These are phyloP conservation scores for Euwallacea similis DNA, from an alignment of 1,140 invertebrate species.

Conservation along the genomic window DNA sequence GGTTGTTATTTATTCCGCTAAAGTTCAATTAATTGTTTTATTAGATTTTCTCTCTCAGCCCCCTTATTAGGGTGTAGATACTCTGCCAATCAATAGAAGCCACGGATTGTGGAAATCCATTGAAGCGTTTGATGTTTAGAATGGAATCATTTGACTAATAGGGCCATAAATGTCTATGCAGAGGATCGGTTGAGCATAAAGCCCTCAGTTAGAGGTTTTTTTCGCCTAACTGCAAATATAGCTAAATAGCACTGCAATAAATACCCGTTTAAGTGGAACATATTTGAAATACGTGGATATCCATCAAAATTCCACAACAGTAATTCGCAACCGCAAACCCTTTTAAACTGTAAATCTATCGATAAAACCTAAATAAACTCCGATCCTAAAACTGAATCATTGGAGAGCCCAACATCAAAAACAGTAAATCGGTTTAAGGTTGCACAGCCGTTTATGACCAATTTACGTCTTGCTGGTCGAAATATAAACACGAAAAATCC, in stretches of 20 bases:
- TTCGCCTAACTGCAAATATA: background rate
- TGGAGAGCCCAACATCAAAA: background rate
- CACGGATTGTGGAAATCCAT: background rate
- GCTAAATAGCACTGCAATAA: too few species aligned
- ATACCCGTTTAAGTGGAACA: too few species aligned
- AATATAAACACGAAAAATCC: background rate
- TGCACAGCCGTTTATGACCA: background rate
- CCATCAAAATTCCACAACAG: background rate
- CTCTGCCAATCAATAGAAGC: too few species aligned
- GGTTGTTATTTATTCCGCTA: too few species aligned
- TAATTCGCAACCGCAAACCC: background rate
- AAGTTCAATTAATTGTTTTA: too few species aligned
- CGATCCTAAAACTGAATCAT: background rate
- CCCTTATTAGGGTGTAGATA: too few species aligned
- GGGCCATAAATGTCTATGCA: background rate
- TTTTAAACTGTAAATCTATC: background rate
- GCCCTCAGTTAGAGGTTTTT: background rate
- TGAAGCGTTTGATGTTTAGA: constrained; percentile 1
- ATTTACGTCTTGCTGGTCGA: background rate
- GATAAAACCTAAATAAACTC: background rate
- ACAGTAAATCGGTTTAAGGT: constrained; percentile 1
- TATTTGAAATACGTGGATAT: too few species aligned
- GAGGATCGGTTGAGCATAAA: background rate
- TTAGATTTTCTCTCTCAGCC: too few species aligned
- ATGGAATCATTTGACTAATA: background rate